These are phyloP conservation scores for Dolichotis patagonum DNA, from an alignment of 2,113 vertebrate genomes.

Conservation along the genomic window DNA sequence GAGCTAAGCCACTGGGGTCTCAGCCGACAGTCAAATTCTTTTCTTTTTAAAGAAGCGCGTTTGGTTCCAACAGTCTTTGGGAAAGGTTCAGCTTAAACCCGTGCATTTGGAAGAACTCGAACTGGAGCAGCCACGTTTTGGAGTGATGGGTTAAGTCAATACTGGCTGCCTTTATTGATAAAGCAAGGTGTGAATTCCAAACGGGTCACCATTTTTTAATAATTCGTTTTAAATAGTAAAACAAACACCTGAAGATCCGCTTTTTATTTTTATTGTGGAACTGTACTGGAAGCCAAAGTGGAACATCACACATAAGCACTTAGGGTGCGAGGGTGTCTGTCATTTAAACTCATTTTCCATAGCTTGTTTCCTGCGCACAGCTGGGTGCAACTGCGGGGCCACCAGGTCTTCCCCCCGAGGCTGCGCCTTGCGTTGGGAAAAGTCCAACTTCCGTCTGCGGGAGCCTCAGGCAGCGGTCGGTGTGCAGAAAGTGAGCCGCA, in stretches of 20 bases:
- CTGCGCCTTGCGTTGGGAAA: not conserved
- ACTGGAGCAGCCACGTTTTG: not conserved
- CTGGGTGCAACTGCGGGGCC: not conserved
- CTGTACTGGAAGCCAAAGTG: conserved; percentile 32
- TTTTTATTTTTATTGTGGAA: conserved; percentile 16
- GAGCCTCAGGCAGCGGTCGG: not conserved
- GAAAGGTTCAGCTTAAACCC: not conserved
- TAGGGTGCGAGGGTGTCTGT: not conserved
- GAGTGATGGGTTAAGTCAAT: not conserved
- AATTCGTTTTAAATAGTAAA: conserved; percentile 65
- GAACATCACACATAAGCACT: not conserved
- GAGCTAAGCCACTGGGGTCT: not conserved
- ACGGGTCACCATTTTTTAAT: not conserved
- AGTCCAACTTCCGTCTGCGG: not conserved
- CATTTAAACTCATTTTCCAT: conserved; percentile 1
- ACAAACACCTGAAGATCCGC: not conserved
- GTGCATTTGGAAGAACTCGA: not conserved
- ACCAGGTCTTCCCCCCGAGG: not conserved
- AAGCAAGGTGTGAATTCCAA: conserved; percentile 53
- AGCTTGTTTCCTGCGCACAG: not conserved
- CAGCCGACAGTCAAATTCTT: not conserved
- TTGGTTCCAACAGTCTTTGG: too few relatives aligned
- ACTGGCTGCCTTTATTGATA: conserved; percentile 28
- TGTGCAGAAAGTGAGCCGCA: not conserved
- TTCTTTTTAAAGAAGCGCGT: not conserved